Evolutionary conservation across 2,113 vertebrate species (phyloP), one percentile per base, ranked within the genome.

Genomic region (Chaetodon auriga): DNA sequence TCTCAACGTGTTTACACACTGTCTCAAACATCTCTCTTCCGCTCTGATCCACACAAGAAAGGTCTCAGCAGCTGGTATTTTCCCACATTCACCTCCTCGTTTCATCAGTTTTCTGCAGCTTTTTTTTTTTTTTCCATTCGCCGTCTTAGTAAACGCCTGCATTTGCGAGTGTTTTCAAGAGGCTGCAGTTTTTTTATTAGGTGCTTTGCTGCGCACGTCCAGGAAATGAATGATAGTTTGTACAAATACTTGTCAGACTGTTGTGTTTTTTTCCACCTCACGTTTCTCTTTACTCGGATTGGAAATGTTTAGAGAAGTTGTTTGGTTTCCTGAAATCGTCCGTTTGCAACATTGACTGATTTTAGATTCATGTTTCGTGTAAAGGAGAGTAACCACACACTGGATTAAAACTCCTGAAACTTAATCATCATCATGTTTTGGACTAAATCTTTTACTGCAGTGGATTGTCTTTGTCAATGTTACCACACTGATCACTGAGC

Each of bases 1-100:
- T 81, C 60, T 55, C 61, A 46, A 72, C 76, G 35, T 81, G 88
- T 86, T 85, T 77, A 84, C 80, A 74, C 70, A 63, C 25, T 0
- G 10, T 51, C 76, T 53, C 49, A 2, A 55, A 80, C 68, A 25
- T 60, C 61, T 69, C 78, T 78, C 87, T 75, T 72, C 72, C 16
- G 48, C 43, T 69, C 51, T 53, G 35, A 75, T 77, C 66, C 53
- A 11, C 78, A 35, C 60, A 43, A 55, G 53, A 46, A 49, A 45
- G 21, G 30, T 11, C 14, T 23, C 68, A 54, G 60, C 57, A 30
- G 61, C 48, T 51, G 46, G 16, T 19, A 9, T 49, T 65, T 74
- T 72, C 11, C 38, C 66, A 43, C 36, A 36, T 49, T 63, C 41
- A 76, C 25, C 7, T 35, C 7, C 36, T 48, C 10, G 15, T 60